A percentile compares a stretch with the other conserved stretches of the same genome.
Evolutionary conservation across 2,888 invertebrate genomes (phyloP).

Genomic region (Buathra laborator): DNA sequence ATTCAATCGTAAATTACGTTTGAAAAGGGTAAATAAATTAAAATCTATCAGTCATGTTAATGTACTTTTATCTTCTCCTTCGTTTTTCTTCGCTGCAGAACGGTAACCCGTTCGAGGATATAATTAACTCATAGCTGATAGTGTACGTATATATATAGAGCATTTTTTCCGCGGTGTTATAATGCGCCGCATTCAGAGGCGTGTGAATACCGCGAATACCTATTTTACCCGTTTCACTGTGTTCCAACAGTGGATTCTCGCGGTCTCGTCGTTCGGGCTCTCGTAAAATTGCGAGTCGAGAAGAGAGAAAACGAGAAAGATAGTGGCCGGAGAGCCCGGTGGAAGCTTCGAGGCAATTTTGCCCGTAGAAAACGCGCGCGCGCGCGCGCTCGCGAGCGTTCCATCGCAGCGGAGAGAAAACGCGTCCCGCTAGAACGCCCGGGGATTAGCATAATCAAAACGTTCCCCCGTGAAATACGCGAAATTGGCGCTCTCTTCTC

Average conservation of each 20-base stretch:
- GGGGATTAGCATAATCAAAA: conserved; percentile 73
- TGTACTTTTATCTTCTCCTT: background rate
- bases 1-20: conserved; percentile 15
- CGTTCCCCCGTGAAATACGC: conserved; percentile 67
- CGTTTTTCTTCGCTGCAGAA: background rate
- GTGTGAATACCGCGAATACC: conserved; percentile 33
- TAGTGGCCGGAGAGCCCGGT: background rate
- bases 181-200: conserved; percentile 45
- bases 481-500: conserved; percentile 59
- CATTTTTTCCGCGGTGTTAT: conserved; percentile 48
- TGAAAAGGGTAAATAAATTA: background rate
- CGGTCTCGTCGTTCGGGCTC: conserved; percentile 26
- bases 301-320: conserved; percentile 31
- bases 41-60: background rate
- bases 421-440: conserved; percentile 47
- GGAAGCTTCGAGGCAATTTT: conserved; percentile 61
- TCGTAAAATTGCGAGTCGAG: conserved; percentile 52
- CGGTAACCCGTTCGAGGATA: background rate
- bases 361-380: conserved; percentile 1
- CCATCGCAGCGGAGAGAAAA: conserved; percentile 18
- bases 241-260: conserved; percentile 39
- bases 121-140: conserved; percentile 43
- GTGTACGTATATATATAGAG: background rate
- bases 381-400: conserved; percentile 29
- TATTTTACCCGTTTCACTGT: conserved; percentile 37